phyloP scores from a whole-genome alignment of 2,113 vertebrate genomes.

The Pteropus alecto region DNA sequence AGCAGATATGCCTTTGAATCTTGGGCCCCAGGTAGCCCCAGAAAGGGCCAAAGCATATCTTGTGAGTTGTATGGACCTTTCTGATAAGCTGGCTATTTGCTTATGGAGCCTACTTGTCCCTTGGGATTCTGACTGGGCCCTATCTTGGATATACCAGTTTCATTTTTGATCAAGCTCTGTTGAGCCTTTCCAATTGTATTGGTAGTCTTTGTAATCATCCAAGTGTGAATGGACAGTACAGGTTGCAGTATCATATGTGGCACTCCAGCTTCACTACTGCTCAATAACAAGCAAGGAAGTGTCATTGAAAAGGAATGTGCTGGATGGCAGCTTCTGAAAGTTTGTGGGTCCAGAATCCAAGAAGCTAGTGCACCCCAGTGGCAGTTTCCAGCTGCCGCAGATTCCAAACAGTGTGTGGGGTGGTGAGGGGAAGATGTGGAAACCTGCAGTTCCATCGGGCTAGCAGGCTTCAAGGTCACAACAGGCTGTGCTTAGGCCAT shows the following conservation, averaged over 20 bases:
- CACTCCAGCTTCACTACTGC: background rate
- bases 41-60: background rate
- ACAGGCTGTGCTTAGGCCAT: background rate
- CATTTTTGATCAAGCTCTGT: background rate
- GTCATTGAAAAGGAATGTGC: background rate
- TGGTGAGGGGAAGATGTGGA: accelerated
- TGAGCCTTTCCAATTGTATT: background rate
- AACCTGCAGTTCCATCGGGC: background rate
- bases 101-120: background rate
- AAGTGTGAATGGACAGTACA: background rate
- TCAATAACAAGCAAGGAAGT: background rate
- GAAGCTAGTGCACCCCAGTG: background rate
- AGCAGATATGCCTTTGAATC: background rate
- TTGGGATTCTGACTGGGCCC: background rate
- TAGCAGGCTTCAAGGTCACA: background rate
- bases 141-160: background rate
- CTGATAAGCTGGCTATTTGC: background rate
- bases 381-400: background rate
- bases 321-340: background rate
- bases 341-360: background rate
- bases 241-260: background rate
- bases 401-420: background rate
- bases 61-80: background rate
- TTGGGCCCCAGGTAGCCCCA: background rate
- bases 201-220: background rate